phyloP scores from a whole-genome alignment of 1,140 invertebrate genomes.

The Drosophila pseudoananassae region DNA sequence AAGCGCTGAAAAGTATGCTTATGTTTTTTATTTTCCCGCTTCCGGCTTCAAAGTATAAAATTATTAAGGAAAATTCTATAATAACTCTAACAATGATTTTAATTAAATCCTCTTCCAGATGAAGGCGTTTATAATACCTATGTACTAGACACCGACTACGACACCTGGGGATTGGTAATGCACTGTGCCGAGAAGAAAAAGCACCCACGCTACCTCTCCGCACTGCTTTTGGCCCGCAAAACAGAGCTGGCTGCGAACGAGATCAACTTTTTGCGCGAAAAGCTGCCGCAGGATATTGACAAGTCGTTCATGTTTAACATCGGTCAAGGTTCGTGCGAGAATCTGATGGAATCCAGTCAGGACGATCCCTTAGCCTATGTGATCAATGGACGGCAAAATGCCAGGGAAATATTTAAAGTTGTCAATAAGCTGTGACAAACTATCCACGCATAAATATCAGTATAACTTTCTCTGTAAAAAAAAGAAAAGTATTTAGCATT shows the following conservation, averaged over 20 bases:
- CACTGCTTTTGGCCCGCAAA: slow-evolving; percentile 91
- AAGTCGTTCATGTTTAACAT: slow-evolving; percentile 93
- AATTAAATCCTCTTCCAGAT: slow-evolving; percentile 85
- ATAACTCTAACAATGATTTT: neutral
- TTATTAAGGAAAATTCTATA: too few species aligned
- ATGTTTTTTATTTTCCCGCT: too few species aligned
- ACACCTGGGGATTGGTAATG: slow-evolving; percentile 91
- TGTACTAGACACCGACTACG: slow-evolving; percentile 92
- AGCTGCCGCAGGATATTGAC: slow-evolving; percentile 90
- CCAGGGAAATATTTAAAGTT: slow-evolving; percentile 51
- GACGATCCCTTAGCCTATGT: slow-evolving; percentile 80
- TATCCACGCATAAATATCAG: neutral
- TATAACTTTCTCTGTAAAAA: neutral
- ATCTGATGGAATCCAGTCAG: slow-evolving; percentile 77
- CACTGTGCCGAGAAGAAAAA: slow-evolving; percentile 94
- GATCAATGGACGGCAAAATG: slow-evolving; percentile 58
- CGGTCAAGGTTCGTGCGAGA: slow-evolving; percentile 86
- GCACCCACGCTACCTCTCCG: slow-evolving; percentile 91
- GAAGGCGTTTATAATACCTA: slow-evolving; percentile 95
- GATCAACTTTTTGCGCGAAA: slow-evolving; percentile 85
- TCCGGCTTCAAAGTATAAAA: neutral
- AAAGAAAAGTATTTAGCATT: neutral
- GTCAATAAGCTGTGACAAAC: slow-evolving; percentile 44
- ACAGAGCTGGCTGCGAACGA: slow-evolving; percentile 87
- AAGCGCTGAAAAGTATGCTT: too few species aligned